phyloP scores from a whole-genome alignment of 2,888 invertebrate species.

The Eupeodes luniger region DNA sequence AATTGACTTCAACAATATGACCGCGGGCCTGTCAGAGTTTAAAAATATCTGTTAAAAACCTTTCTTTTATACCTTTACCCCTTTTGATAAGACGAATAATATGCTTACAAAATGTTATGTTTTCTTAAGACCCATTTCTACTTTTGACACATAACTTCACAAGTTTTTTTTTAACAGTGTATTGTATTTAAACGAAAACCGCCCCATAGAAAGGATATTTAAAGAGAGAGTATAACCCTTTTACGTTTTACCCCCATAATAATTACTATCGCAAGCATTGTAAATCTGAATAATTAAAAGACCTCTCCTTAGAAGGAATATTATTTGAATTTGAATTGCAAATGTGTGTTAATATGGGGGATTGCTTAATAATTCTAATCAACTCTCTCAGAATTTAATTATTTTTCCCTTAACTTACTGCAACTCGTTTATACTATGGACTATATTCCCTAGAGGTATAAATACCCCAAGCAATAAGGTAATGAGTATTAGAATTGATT shows the following conservation, averaged over 20 bases:
- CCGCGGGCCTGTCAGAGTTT: no score
- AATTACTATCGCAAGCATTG: background rate
- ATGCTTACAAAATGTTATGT: no score
- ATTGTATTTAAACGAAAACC: no score
- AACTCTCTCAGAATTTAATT: constrained; percentile 8
- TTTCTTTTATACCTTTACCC: no score
- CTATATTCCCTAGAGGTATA: background rate
- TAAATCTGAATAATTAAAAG: constrained; percentile 33
- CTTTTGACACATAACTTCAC: no score
- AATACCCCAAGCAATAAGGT: constrained; percentile 6
- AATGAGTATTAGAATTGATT: constrained; percentile 10
- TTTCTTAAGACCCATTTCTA: no score
- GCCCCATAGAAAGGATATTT: background rate
- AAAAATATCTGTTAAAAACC: no score
- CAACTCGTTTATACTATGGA: no score
- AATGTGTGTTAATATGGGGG: background rate
- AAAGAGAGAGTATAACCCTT: background rate
- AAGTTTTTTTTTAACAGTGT: no score
- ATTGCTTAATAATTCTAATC: constrained; percentile 5
- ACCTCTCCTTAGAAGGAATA: constrained; percentile 2
- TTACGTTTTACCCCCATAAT: background rate
- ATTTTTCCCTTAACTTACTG: constrained; percentile 11
- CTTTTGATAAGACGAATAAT: no score
- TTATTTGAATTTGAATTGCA: constrained; percentile 37
- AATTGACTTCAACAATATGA: no score